A percentile compares a stretch with the other conserved stretches of the same genome.
phyloP scores from a whole-genome alignment of 2,113 vertebrate genomes.

The Tretioscincus oriximinensis region DNA sequence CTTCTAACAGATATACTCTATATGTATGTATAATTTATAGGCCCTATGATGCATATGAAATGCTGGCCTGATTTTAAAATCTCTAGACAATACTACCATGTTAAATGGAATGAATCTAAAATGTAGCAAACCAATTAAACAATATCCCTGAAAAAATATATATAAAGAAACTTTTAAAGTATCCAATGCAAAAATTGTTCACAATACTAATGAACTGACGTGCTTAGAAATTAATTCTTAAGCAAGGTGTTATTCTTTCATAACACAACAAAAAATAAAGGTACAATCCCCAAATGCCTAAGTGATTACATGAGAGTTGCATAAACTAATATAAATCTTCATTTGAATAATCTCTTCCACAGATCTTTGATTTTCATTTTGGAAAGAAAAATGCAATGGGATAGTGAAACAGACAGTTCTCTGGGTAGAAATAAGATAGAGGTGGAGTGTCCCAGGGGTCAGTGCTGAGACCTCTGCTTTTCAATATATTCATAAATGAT shows the following conservation, averaged over 20 bases:
- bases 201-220: not conserved
- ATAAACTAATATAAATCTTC: too few relatives aligned
- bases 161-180: not conserved
- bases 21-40: not conserved
- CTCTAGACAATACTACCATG: conserved; percentile 29
- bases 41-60: conserved; percentile 27
- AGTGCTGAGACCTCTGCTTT: too few relatives aligned
- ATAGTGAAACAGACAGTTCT: too few relatives aligned
- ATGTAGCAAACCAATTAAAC: conserved; percentile 1
- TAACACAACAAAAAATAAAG: not conserved
- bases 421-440: too few relatives aligned
- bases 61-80: conserved; percentile 18
- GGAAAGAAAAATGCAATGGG: too few relatives aligned
- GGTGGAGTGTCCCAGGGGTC: too few relatives aligned
- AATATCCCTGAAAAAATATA: not conserved
- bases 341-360: too few relatives aligned
- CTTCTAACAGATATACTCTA: not conserved
- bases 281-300: too few relatives aligned
- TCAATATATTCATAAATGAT: too few relatives aligned
- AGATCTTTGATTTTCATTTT: too few relatives aligned
- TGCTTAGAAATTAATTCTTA: not conserved
- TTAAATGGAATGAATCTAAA: conserved; percentile 20
- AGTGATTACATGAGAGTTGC: too few relatives aligned
- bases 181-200: not conserved
- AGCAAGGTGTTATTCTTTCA: not conserved